Evolutionary conservation across 2,797 vertebrate species (phyloP).

Genomic region (Rhinella marina): DNA sequence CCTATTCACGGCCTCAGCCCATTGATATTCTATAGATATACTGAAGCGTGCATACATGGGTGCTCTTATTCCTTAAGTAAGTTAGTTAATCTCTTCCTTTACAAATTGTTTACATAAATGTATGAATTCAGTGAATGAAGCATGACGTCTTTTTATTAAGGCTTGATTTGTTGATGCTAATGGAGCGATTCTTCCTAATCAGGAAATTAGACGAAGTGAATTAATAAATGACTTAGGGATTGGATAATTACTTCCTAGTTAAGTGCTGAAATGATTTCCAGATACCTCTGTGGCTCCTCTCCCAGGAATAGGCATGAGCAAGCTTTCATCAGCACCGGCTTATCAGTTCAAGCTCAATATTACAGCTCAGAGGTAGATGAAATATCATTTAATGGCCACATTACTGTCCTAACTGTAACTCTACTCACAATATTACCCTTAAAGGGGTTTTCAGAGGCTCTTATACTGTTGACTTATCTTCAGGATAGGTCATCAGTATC

Average conservation of each 20-base stretch:
- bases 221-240: slow-evolving; percentile 56
- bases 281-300: slow-evolving; percentile 30
- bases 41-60: background rate
- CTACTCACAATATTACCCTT: background rate
- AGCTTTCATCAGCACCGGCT: slow-evolving; percentile 31
- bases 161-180: slow-evolving; percentile 54
- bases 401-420: background rate
- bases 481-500: no score
- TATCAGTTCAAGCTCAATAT: background rate
- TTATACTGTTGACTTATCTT: no score
- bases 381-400: background rate
- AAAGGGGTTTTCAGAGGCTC: no score
- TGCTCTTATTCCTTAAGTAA: background rate
- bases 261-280: slow-evolving; percentile 56
- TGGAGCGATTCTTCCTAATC: slow-evolving; percentile 56
- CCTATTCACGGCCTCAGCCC: background rate
- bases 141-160: slow-evolving; percentile 39
- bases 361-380: slow-evolving; percentile 2
- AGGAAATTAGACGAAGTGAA: slow-evolving; percentile 53
- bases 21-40: background rate
- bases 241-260: slow-evolving; percentile 55
- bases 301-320: background rate
- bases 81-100: slow-evolving; percentile 10
- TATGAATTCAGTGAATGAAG: slow-evolving; percentile 37
- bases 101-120: slow-evolving; percentile 52